These are phyloP conservation scores for Drosophila athabasca DNA, from an alignment of 1,140 invertebrate species.

Conservation along the genomic window DNA sequence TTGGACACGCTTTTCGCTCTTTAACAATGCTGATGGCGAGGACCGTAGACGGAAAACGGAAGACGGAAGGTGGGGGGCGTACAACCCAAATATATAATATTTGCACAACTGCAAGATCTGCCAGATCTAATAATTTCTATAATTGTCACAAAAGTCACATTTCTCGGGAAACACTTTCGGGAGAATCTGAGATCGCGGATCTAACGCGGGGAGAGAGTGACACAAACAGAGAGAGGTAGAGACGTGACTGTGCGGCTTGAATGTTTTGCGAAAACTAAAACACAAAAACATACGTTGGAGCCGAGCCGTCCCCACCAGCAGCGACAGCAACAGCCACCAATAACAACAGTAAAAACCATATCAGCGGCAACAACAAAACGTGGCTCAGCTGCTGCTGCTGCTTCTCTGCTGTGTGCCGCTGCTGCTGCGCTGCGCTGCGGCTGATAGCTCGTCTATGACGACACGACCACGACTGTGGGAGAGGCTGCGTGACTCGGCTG, in stretches of 20 bases:
- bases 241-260: constrained; percentile 69
- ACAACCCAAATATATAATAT: constrained; percentile 24
- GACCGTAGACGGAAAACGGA: too few species aligned
- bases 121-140: constrained; percentile 33
- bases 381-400: constrained; percentile 34
- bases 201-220: too few species aligned
- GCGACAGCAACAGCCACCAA: background rate
- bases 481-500: background rate
- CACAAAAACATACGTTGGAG: constrained; percentile 46
- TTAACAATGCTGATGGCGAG: too few species aligned
- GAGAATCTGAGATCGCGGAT: constrained; percentile 6
- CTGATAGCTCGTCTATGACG: constrained; percentile 19
- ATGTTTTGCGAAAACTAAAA: constrained; percentile 80
- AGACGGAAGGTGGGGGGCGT: constrained; percentile 8
- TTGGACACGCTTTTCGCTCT: constrained; percentile 46
- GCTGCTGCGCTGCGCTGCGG: background rate
- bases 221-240: background rate
- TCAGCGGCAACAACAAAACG: constrained; percentile 37
- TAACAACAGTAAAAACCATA: constrained; percentile 36
- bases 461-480: constrained; percentile 38
- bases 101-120: constrained; percentile 27
- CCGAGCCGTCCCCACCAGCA: constrained; percentile 31
- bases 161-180: constrained; percentile 17
- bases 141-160: constrained; percentile 53
- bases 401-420: too few species aligned